Evolutionary conservation across 2,113 vertebrate species (phyloP).

Genomic region (Galbula dea): DNA sequence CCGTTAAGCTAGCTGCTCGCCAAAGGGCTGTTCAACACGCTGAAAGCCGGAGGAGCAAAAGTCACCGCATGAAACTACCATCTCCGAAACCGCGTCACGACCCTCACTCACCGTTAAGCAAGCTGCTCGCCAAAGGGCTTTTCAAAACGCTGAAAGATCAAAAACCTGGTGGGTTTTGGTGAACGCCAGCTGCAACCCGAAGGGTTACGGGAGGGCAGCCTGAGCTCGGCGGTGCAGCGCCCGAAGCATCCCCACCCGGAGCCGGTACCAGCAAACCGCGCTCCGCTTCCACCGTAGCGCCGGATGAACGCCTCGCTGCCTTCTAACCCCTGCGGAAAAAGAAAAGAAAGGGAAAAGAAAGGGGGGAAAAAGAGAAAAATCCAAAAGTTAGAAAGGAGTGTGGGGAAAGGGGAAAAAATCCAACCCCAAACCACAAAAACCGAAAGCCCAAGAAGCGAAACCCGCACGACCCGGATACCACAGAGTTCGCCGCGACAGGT

Average conservation of each 20-base stretch:
- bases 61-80: fast-evolving
- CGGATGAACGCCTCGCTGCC: not conserved
- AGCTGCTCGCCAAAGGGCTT: fast-evolving
- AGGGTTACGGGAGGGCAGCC: not conserved
- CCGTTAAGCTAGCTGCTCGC: fast-evolving
- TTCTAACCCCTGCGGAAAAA: no score
- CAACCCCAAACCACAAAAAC: no score
- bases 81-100: fast-evolving
- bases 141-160: fast-evolving
- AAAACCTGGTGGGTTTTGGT: fast-evolving
- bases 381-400: no score
- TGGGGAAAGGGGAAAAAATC: no score
- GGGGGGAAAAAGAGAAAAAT: no score
- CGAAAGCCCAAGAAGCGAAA: no score
- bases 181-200: no score
- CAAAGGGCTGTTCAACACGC: fast-evolving
- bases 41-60: no score
- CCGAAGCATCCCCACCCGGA: not conserved
- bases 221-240: no score
- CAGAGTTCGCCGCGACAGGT: not conserved
- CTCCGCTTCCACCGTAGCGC: not conserved
- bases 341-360: fast-evolving
- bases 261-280: not conserved
- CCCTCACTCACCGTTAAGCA: not conserved
- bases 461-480: not conserved